Evolutionary conservation across 2,888 invertebrate species (phyloP).

Genomic region (Mactromeris polynyma): DNA sequence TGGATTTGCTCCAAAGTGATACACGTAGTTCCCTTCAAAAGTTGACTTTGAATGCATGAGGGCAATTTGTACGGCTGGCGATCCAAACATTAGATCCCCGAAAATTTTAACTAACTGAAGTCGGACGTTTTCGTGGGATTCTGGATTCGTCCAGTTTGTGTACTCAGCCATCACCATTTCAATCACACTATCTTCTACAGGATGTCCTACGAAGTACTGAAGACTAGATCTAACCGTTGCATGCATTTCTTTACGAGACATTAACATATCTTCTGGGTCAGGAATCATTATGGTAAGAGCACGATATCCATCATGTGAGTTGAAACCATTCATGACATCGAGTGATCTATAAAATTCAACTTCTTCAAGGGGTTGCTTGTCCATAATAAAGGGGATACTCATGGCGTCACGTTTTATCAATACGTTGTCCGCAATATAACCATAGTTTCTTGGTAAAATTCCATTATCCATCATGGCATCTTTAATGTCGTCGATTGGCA

Average conservation of each 20-base stretch:
- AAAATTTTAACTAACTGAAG: not conserved
- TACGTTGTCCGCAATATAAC: slow-evolving; percentile 24
- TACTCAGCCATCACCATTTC: not conserved
- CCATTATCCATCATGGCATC: not conserved
- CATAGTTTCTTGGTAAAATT: not conserved
- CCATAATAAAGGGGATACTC: not conserved
- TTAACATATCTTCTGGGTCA: not conserved
- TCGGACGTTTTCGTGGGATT: no score
- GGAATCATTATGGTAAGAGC: not conserved
- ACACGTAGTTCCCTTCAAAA: not conserved
- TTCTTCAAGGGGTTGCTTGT: not conserved
- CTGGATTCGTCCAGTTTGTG: slow-evolving; percentile 9
- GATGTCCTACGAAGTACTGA: not conserved
- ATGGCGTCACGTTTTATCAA: slow-evolving; percentile 17
- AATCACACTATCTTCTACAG: not conserved
- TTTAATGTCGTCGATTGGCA: not conserved
- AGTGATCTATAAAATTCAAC: slow-evolving; percentile 49
- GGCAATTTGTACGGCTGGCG: not conserved
- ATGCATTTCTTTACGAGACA: not conserved
- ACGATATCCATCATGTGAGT: slow-evolving; percentile 19
- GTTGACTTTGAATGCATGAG: not conserved
- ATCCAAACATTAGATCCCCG: not conserved
- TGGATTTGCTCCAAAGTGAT: not conserved
- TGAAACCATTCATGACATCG: slow-evolving; percentile 38
- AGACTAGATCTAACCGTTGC: not conserved